Conservation (phyloP, 2,113 vertebrate genomes). For the Cryptotis parvus region DNA sequence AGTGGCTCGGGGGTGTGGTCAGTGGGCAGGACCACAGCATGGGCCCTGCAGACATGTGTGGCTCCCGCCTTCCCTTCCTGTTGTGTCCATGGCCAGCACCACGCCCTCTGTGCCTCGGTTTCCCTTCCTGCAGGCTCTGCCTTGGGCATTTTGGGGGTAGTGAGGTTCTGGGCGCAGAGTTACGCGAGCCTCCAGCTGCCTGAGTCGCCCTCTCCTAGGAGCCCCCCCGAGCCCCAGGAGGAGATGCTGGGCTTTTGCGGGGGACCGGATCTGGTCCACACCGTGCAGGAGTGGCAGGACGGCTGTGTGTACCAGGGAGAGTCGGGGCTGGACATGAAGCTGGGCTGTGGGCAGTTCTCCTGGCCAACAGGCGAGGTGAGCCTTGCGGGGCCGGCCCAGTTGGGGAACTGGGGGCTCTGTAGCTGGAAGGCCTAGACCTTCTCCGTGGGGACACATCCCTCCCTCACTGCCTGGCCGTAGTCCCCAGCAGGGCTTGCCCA, state of each 20-base stretch:
- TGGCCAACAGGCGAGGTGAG: constrained; percentile 93
- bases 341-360: constrained; percentile 89
- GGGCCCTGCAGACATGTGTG: no score
- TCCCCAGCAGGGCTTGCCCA: no score
- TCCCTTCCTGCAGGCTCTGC: neutral
- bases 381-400: no score
- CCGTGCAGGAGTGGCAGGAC: constrained; percentile 86
- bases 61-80: no score
- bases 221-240: rapidly evolving
- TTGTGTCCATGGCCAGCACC: no score
- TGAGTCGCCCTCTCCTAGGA: neutral
- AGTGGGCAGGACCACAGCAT: no score
- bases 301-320: constrained; percentile 90
- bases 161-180: neutral
- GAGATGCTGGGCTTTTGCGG: constrained; percentile 50
- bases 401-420: no score
- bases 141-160: neutral
- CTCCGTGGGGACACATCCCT: no score
- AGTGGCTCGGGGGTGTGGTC: no score
- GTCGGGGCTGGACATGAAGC: constrained; percentile 87
- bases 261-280: neutral
- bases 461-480: no score
- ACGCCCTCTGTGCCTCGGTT: no score
- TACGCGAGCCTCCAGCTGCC: neutral
- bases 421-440: no score